Conservation (phyloP, 2,888 invertebrate genomes). For the Arge pagana region DNA sequence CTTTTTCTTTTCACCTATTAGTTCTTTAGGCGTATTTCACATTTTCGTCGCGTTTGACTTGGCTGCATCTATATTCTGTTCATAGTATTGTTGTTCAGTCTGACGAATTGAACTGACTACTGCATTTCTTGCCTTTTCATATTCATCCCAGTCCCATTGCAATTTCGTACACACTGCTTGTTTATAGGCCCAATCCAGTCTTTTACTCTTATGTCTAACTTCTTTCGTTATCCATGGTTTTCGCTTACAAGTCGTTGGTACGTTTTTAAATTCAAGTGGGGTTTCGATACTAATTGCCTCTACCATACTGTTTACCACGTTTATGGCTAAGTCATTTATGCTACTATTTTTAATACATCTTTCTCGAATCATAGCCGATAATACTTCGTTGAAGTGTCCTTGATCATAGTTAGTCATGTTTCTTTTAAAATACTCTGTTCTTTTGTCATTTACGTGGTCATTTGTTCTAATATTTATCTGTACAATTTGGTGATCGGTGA, state of each 20-base stretch:
- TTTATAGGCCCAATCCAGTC: constrained; percentile 5
- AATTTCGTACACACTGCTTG: no score
- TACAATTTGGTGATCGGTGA: constrained; percentile 23
- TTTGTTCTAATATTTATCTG: constrained; percentile 14
- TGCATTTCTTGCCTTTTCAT: constrained; percentile 19
- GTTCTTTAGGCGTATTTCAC: constrained; percentile 23
- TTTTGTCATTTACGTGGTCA: no score
- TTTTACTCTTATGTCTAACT: neutral
- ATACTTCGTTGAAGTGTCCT: constrained; percentile 15
- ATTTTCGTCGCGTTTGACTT: constrained; percentile 19
- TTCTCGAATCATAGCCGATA: constrained; percentile 5
- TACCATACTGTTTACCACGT: no score
- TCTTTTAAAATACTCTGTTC: constrained; percentile 14
- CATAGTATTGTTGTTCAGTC: no score
- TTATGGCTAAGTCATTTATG: no score
- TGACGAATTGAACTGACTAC: constrained; percentile 16
- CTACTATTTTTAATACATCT: neutral
- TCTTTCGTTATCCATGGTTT: constrained; percentile 16
- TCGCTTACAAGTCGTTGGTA: constrained; percentile 6
- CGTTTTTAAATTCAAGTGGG: neutral
- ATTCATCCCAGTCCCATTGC: constrained; percentile 25
- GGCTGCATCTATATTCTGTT: constrained; percentile 18
- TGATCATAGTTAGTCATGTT: constrained; percentile 18
- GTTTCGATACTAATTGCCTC: neutral
- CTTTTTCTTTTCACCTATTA: constrained; percentile 19